These are phyloP conservation scores for Aporophyla lueneburgensis DNA, from an alignment of 2,888 invertebrate species.

Conservation along the genomic window DNA sequence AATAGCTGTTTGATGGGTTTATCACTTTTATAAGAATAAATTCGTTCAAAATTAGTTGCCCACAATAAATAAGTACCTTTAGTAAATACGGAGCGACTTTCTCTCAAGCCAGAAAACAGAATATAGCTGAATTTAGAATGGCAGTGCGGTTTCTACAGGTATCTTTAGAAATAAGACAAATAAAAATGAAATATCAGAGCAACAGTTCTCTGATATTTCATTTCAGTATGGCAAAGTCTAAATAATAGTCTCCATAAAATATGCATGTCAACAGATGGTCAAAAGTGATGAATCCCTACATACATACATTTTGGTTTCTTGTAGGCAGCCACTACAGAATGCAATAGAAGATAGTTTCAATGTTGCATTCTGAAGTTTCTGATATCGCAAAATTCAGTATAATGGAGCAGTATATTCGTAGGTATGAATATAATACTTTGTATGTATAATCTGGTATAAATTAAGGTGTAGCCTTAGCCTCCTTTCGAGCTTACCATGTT, in stretches of 20 bases:
- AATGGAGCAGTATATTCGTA: conserved; percentile 12
- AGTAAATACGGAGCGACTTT: not conserved
- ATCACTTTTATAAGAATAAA: conserved; percentile 5
- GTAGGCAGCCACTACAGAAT: not conserved
- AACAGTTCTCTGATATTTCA: not conserved
- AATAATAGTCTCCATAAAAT: not conserved
- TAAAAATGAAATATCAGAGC: not conserved
- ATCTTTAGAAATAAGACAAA: not conserved
- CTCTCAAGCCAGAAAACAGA: not conserved
- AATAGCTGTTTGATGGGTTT: not conserved
- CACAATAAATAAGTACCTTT: not conserved
- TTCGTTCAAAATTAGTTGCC: not conserved
- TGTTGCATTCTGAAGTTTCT: conserved; percentile 18
- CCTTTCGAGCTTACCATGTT: conserved; percentile 78
- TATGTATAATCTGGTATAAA: conserved; percentile 14
- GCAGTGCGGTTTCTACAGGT: not conserved
- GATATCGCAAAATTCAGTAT: not conserved
- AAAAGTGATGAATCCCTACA: not conserved
- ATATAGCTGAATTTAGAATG: not conserved
- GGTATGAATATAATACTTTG: not conserved
- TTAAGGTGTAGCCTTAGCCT: conserved; percentile 72
- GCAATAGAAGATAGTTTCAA: not conserved
- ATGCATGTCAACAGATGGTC: not conserved
- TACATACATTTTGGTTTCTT: not conserved
- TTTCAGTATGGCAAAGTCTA: not conserved